Conservation (phyloP, 2,888 invertebrate species). For the Imbricaverruca yamaguchii region DNA sequence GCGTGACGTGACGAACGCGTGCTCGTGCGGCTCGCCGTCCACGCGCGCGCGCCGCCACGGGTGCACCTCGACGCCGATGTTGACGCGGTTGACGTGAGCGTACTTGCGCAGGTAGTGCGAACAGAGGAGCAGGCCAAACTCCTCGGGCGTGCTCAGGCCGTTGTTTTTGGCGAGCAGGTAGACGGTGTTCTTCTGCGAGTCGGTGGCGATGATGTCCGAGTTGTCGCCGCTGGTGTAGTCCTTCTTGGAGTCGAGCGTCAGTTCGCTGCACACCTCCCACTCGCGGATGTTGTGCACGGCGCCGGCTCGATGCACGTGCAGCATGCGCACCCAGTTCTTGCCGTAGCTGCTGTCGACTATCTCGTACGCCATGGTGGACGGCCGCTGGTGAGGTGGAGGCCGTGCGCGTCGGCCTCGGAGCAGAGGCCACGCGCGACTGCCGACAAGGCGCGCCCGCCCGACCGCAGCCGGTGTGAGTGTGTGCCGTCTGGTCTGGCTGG, state of each 20-base stretch:
- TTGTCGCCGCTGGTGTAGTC: slow-evolving; percentile 70
- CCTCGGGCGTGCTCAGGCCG: slow-evolving; percentile 67
- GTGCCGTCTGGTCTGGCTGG: too few species aligned
- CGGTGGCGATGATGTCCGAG: slow-evolving; percentile 69
- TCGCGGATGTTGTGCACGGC: slow-evolving; percentile 62
- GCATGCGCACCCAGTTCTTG: slow-evolving; percentile 63
- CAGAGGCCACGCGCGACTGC: too few species aligned
- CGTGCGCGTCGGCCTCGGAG: too few species aligned
- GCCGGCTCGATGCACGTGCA: slow-evolving; percentile 61
- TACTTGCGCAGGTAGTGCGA: slow-evolving; percentile 67
- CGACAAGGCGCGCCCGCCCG: too few species aligned
- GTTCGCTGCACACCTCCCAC: slow-evolving; percentile 62
- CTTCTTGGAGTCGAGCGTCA: slow-evolving; percentile 59
- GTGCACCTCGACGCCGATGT: slow-evolving; percentile 61
- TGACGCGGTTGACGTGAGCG: slow-evolving; percentile 62
- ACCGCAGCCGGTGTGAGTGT: too few species aligned
- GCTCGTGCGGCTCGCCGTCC: slow-evolving; percentile 56
- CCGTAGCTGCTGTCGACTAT: slow-evolving; percentile 62
- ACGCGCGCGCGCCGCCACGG: slow-evolving; percentile 63
- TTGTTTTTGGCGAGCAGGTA: slow-evolving; percentile 68
- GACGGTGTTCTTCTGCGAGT: slow-evolving; percentile 74
- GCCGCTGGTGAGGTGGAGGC: too few species aligned
- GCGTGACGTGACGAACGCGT: slow-evolving; percentile 66
- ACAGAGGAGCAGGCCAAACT: slow-evolving; percentile 64
- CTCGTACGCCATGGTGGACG: slow-evolving; percentile 43